Evolutionary conservation across 1,140 invertebrate species (phyloP).

Genomic region (Drosophila bocqueti): DNA sequence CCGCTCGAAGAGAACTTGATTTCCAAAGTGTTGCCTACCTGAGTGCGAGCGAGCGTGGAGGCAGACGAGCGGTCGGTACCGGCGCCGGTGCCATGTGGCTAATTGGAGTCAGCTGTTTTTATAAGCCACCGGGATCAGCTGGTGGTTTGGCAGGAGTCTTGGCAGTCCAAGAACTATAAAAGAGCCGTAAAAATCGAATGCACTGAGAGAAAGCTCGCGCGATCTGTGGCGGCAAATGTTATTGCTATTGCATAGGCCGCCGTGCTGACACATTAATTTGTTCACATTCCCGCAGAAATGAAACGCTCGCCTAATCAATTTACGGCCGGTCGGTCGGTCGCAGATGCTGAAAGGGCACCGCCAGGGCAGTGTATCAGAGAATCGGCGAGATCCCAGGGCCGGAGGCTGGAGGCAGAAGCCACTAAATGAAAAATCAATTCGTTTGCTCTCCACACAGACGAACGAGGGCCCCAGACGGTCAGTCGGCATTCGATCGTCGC

Average conservation of each 20-base stretch:
- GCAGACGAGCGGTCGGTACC: conserved; percentile 1
- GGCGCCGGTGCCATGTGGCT: conserved; percentile 67
- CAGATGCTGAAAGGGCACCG: conserved; percentile 22
- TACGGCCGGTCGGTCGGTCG: conserved; percentile 13
- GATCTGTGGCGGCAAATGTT: neutral
- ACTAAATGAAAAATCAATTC: conserved; percentile 81
- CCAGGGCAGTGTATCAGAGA: conserved; percentile 51
- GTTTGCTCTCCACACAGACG: conserved; percentile 54
- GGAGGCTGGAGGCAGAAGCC: conserved; percentile 37
- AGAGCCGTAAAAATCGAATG: conserved; percentile 33
- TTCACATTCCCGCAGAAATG: conserved; percentile 59
- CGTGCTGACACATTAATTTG: conserved; percentile 48
- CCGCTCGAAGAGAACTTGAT: conserved; percentile 30
- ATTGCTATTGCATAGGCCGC: neutral
- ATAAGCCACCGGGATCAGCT: conserved; percentile 63
- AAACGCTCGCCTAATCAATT: conserved; percentile 68
- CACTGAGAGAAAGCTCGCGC: conserved; percentile 47
- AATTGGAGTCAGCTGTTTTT: conserved; percentile 82
- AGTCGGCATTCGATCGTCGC: conserved; percentile 68
- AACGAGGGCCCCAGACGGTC: conserved; percentile 48
- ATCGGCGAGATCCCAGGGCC: conserved; percentile 23
- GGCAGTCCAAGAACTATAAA: conserved; percentile 15
- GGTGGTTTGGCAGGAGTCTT: conserved; percentile 61
- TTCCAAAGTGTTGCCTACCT: conserved; percentile 12
- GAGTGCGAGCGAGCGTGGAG: conserved; percentile 3